Percentiles rank a stretch among this genome's conserved stretches.
phyloP scores from a whole-genome alignment of 1,140 invertebrate species.

The Sinonovacula constricta region DNA sequence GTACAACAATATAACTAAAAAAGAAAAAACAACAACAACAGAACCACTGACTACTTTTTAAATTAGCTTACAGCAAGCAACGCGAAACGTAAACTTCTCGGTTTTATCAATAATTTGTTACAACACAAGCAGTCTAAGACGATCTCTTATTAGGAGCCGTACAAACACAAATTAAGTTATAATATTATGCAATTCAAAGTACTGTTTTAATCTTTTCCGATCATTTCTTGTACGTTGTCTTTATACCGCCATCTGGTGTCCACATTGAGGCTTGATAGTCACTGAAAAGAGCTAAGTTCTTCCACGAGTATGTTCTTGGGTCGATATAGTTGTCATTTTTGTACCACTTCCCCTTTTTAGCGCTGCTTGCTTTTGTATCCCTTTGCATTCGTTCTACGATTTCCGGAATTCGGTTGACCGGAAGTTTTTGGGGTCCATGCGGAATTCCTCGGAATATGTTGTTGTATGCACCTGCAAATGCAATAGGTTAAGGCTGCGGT shows the following conservation, averaged over 20 bases:
- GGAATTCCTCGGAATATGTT: slow-evolving; percentile 40
- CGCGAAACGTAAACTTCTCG: too few species aligned
- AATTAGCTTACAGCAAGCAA: too few species aligned
- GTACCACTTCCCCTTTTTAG: slow-evolving; percentile 45
- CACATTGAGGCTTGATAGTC: slow-evolving; percentile 51
- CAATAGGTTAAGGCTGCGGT: too few species aligned
- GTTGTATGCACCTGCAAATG: slow-evolving; percentile 22
- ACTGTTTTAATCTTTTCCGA: too few species aligned
- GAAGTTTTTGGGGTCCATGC: slow-evolving; percentile 32
- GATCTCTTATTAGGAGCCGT: too few species aligned
- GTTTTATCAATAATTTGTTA: too few species aligned
- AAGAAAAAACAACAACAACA: too few species aligned
- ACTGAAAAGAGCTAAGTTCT: slow-evolving; percentile 39
- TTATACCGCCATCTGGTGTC: slow-evolving; percentile 33
- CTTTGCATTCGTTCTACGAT: slow-evolving; percentile 49
- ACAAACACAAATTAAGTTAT: too few species aligned
- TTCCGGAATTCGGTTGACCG: slow-evolving; percentile 37
- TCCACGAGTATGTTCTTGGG: slow-evolving; percentile 42
- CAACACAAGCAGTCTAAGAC: too few species aligned
- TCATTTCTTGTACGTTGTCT: slow-evolving; percentile 38
- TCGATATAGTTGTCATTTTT: slow-evolving; percentile 46
- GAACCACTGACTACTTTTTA: too few species aligned
- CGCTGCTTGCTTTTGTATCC: slow-evolving; percentile 41
- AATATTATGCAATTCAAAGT: too few species aligned
- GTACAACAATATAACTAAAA: too few species aligned